Evolutionary conservation across 2,888 invertebrate species (phyloP), one percentile per base, ranked within the genome.

Genomic region (Liodrosophila aerea): DNA sequence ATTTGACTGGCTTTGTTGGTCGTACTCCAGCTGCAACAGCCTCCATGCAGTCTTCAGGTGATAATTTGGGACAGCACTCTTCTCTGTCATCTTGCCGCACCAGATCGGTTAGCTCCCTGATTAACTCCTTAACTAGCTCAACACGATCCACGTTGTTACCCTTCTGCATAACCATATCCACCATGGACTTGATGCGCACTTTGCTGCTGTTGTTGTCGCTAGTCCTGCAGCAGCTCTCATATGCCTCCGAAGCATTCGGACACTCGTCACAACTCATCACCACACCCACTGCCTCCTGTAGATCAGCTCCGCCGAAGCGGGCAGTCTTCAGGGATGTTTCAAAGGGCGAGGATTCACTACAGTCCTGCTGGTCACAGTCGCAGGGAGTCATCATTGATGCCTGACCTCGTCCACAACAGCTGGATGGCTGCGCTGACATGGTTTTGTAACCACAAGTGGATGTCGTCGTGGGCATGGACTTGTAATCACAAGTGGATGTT

Each of bases 1-100:
- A 7, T 16, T 60, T 15, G 15, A 7, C 2, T n/a, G 4, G 9
- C 1, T 4, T 13, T 29, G 4, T 12, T n/a, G 16, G 2, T 18
- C 1, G 37, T 13, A 1, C 13, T 39, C 0, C 12, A 30, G 7
- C 49, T 31, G 0, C 22, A 7, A 64, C 71, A 3, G 62, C 46
- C 12, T 63, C 34, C 22, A 85, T 69, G 43, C 78, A 78, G 3
- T 82, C 73, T 7, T 78, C 62, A 9, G 56, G 68, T 0, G 46
- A 16, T 4, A 47, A 13, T 0, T 16, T 0, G 33, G 37, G 2
- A 41, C 37, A 2, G 31, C 13, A 0, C 30, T 43, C 1, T 33
- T 4, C 11, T 70, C 65, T 4, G 39, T 52, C 4, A 22, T 78
- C 80, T 7, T 33, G 12, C 8, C 71, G 62, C 7, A 84, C 31